phyloP scores from a whole-genome alignment of 1,140 invertebrate species.

The Vanessa tameamea region DNA sequence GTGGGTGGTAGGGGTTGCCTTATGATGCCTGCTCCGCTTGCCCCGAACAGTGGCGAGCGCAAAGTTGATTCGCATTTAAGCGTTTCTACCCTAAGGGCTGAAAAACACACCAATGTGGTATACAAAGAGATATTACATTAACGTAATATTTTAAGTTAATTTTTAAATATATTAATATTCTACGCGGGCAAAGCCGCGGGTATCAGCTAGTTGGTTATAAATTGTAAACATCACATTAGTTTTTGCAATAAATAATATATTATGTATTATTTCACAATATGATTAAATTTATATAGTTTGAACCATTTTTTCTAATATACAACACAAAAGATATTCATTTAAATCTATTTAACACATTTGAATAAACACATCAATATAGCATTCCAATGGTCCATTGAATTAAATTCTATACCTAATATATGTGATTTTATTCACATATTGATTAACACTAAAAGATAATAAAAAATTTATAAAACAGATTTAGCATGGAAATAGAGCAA shows the following conservation, averaged over 20 bases:
- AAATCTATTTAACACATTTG: constrained; percentile 27
- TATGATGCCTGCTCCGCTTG: too few relatives aligned
- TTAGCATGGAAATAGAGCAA: constrained; percentile 30
- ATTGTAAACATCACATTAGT: background rate
- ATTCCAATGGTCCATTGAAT: constrained; percentile 9
- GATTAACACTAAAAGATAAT: constrained; percentile 10
- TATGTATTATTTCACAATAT: constrained; percentile 22
- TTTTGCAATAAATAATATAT: constrained; percentile 6
- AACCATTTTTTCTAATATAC: constrained; percentile 26
- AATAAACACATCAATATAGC: constrained; percentile 28
- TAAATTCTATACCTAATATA: constrained; percentile 15
- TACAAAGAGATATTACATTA: too few relatives aligned
- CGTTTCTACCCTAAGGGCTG: too few relatives aligned
- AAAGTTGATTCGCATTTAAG: too few relatives aligned
- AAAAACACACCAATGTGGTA: too few relatives aligned
- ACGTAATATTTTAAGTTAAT: too few relatives aligned
- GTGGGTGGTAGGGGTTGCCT: too few relatives aligned
- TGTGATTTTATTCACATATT: constrained; percentile 12
- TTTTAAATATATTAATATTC: too few relatives aligned
- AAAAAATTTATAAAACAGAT: constrained; percentile 9
- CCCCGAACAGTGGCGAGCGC: too few relatives aligned
- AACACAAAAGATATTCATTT: constrained; percentile 22
- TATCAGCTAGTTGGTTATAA: background rate
- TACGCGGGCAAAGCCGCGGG: too few relatives aligned
- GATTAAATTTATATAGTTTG: constrained; percentile 20